Conservation (phyloP, 2,888 invertebrate genomes). For the Agrochola macilenta region DNA sequence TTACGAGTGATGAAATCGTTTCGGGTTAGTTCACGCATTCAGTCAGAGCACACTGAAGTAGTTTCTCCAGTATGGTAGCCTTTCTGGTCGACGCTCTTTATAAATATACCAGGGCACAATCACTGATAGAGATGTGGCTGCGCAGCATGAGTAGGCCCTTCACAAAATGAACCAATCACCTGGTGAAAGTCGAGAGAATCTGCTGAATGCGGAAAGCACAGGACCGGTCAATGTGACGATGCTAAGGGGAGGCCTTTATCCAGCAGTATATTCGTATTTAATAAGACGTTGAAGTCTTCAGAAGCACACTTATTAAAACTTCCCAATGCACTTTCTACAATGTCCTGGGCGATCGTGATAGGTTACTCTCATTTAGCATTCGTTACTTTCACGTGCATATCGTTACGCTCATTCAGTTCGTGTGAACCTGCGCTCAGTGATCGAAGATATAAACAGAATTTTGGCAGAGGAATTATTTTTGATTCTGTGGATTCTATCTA, state of each 20-base stretch:
- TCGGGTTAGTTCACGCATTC: not conserved
- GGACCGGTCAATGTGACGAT: too few species aligned
- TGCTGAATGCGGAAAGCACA: not conserved
- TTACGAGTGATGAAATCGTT: not conserved
- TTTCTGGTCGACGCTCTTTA: not conserved
- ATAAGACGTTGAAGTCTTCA: not conserved
- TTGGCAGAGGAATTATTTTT: not conserved
- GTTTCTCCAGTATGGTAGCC: too few species aligned
- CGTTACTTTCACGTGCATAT: constrained; percentile 64
- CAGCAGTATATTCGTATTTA: not conserved
- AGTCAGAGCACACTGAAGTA: not conserved
- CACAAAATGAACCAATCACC: not conserved
- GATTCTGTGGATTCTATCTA: not conserved
- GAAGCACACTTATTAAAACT: constrained; percentile 1
- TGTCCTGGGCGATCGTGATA: constrained; percentile 63
- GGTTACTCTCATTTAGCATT: constrained; percentile 53
- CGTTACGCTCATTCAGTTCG: constrained; percentile 40
- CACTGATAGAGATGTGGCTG: too few species aligned
- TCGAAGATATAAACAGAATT: too few species aligned
- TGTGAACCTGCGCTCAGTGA: constrained; percentile 14
- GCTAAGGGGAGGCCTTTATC: not conserved
- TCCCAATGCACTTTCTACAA: constrained; percentile 46
- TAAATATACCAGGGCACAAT: not conserved
- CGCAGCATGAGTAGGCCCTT: not conserved
- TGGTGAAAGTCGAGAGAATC: not conserved